phyloP scores from a whole-genome alignment of 2,888 invertebrate species.

The Rotaria socialis region DNA sequence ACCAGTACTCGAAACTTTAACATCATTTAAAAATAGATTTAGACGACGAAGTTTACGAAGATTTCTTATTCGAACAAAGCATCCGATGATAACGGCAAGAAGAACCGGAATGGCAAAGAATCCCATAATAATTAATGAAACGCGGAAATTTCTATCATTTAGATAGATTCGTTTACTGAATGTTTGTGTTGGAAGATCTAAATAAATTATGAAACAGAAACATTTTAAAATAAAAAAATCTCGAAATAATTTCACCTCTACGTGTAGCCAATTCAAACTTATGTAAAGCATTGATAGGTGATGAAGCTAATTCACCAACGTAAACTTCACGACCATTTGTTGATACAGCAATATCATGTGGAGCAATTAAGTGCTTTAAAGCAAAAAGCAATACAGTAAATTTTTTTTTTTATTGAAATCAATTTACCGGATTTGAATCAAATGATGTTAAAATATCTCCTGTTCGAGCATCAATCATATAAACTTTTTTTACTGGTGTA shows the following conservation, averaged over 20 bases:
- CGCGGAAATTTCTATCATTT: conserved; percentile 50
- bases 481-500: conserved; percentile 39
- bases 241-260: not conserved
- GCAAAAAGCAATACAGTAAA: not conserved
- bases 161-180: conserved; percentile 16
- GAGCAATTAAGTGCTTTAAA: conserved; percentile 65
- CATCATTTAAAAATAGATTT: conserved; percentile 30
- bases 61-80: conserved; percentile 54
- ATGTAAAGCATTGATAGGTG: conserved; percentile 47
- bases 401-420: too few species aligned
- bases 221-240: not conserved
- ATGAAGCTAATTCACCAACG: conserved; percentile 72
- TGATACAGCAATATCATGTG: conserved; percentile 75
- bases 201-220: not conserved
- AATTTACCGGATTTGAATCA: conserved; percentile 38
- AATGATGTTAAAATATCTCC: conserved; percentile 43
- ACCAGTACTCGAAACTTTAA: conserved; percentile 32
- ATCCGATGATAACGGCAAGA: conserved; percentile 55
- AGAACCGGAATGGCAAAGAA: conserved; percentile 59
- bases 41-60: conserved; percentile 42
- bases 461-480: conserved; percentile 38
- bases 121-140: conserved; percentile 58
- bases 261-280: conserved; percentile 40
- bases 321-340: conserved; percentile 69
- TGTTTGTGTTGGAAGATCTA: conserved; percentile 16